Conservation (phyloP, 2,888 invertebrate species). For the Cyclophora punctaria region DNA sequence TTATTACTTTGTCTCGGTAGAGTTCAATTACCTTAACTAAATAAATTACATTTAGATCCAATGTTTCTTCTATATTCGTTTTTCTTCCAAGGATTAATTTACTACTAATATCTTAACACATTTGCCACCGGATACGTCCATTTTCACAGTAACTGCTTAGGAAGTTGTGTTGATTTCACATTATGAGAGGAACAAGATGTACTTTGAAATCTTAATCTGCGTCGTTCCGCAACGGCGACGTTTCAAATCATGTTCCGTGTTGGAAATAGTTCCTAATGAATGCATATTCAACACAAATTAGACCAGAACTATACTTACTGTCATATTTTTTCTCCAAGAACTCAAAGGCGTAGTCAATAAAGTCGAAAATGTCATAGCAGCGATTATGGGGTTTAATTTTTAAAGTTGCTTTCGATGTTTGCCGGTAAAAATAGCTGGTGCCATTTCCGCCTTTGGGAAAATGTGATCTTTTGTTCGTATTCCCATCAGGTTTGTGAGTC, state of each 20-base stretch:
- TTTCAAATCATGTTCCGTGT: constrained; percentile 39
- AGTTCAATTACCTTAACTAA: constrained; percentile 15
- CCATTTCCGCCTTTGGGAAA: constrained; percentile 65
- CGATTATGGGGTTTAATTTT: constrained; percentile 14
- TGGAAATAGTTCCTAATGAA: constrained; percentile 56
- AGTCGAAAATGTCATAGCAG: constrained; percentile 38
- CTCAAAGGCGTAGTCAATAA: constrained; percentile 25
- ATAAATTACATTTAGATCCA: no score
- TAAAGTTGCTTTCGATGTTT: constrained; percentile 27
- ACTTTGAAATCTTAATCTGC: constrained; percentile 37
- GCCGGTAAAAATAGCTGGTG: constrained; percentile 59
- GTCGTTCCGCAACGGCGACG: constrained; percentile 37
- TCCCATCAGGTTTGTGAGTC: constrained; percentile 11
- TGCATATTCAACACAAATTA: constrained; percentile 32
- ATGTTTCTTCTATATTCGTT: no score
- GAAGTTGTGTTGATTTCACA: neutral
- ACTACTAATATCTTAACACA: no score
- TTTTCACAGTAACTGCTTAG: no score
- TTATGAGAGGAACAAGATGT: constrained; percentile 14
- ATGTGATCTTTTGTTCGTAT: constrained; percentile 56
- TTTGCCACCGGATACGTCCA: no score
- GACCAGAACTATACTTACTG: constrained; percentile 22
- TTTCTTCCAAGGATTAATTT: no score
- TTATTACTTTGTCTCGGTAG: constrained; percentile 9
- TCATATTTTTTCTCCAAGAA: neutral